These are phyloP conservation scores for Mycalesis mineus DNA, from an alignment of 2,888 invertebrate species.

Conservation along the genomic window DNA sequence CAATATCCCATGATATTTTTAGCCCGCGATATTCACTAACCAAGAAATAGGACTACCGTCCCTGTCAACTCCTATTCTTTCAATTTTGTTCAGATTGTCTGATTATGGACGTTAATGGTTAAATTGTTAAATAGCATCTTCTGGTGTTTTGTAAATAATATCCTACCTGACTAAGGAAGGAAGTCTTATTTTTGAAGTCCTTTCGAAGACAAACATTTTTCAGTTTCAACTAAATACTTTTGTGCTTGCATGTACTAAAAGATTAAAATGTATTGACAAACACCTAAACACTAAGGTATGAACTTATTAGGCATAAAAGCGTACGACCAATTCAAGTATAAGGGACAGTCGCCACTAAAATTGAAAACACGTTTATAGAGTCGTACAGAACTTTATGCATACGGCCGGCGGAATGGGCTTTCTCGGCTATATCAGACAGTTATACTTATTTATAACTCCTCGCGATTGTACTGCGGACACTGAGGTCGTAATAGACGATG, in stretches of 20 bases:
- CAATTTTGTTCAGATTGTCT: no score
- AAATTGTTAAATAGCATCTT: no score
- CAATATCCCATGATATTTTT: no score
- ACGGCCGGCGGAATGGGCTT: conserved; percentile 50
- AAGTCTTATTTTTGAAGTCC: no score
- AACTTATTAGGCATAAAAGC: conserved; percentile 17
- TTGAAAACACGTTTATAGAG: conserved; percentile 62
- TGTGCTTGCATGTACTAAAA: neutral
- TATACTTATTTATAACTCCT: conserved; percentile 66
- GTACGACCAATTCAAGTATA: conserved; percentile 25
- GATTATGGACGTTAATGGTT: no score
- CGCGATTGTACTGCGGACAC: conserved; percentile 36
- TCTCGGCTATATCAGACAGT: conserved; percentile 58
- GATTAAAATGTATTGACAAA: conserved; percentile 3
- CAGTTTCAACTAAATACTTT: neutral
- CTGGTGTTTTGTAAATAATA: no score
- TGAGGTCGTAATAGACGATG: conserved; percentile 33
- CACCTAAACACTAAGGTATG: neutral
- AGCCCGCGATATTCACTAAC: no score
- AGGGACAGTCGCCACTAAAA: conserved; percentile 39
- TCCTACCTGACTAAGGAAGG: no score
- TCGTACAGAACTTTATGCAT: conserved; percentile 60
- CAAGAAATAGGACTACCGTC: no score
- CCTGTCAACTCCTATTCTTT: no score
- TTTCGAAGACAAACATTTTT: no score